A percentile compares a stretch with the other conserved stretches of the same genome.
phyloP scores from a whole-genome alignment of 2,888 invertebrate species.

The Podotricha telesiphe region DNA sequence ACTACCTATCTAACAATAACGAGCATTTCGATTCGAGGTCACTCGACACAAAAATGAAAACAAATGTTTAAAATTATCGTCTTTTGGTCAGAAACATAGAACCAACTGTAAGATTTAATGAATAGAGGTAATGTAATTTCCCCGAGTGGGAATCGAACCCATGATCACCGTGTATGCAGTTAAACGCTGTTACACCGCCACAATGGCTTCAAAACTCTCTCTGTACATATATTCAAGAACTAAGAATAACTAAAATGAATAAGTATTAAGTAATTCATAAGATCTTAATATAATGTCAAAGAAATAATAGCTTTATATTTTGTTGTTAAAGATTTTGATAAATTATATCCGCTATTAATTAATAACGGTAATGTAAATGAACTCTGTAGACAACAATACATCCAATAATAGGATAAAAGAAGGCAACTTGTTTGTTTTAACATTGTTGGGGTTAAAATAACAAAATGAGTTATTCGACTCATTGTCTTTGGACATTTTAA shows the following conservation, averaged over 20 bases:
- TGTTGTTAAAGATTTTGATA: background rate
- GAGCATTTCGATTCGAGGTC: background rate
- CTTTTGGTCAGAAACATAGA: background rate
- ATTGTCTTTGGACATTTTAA: slow-evolving; percentile 9
- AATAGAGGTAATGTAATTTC: background rate
- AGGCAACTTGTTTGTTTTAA: background rate
- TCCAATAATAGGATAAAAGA: slow-evolving; percentile 4
- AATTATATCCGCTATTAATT: background rate
- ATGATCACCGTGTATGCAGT: no score
- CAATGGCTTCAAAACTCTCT: no score
- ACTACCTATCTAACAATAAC: background rate
- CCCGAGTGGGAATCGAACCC: no score
- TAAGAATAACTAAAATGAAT: background rate
- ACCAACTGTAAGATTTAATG: no score
- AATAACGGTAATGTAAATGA: background rate
- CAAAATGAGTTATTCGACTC: background rate
- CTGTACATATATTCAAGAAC: no score
- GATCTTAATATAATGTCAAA: background rate
- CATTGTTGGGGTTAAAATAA: background rate
- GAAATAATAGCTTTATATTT: background rate
- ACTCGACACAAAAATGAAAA: slow-evolving; percentile 11
- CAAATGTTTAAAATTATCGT: background rate
- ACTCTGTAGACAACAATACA: slow-evolving; percentile 2
- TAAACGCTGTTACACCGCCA: no score
- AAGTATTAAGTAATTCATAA: background rate